Evolutionary conservation across 2,888 invertebrate species (phyloP).

Genomic region (Sinopyrophorus schimmeli): DNA sequence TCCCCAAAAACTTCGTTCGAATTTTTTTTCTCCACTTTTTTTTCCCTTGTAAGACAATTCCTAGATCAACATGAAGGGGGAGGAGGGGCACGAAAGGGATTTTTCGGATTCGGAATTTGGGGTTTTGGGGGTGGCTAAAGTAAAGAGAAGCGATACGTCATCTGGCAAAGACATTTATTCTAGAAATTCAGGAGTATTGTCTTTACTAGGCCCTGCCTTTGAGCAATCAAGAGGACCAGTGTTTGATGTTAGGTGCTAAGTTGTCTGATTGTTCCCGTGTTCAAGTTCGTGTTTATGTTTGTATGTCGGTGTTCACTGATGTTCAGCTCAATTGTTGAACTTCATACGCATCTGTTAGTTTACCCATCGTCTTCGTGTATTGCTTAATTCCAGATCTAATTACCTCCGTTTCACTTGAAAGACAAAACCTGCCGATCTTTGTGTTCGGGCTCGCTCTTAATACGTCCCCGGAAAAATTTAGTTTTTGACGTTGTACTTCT

Average conservation of each 20-base stretch:
- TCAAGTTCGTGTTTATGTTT: slow-evolving; percentile 47
- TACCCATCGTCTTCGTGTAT: slow-evolving; percentile 36
- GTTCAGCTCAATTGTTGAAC: slow-evolving; percentile 50
- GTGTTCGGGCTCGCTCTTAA: neutral
- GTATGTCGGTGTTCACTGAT: slow-evolving; percentile 46
- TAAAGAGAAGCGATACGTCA: slow-evolving; percentile 20
- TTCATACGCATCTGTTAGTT: slow-evolving; percentile 40
- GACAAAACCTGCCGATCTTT: too few species aligned
- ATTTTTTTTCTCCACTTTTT: too few species aligned
- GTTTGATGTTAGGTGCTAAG: slow-evolving; percentile 47
- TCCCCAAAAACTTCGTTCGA: too few species aligned
- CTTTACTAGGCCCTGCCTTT: slow-evolving; percentile 41
- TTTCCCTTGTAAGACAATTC: too few species aligned
- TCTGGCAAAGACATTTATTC: slow-evolving; percentile 28
- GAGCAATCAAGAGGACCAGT: slow-evolving; percentile 46
- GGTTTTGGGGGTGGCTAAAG: too few species aligned
- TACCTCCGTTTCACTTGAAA: slow-evolving; percentile 31
- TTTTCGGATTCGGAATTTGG: too few species aligned
- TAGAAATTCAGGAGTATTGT: slow-evolving; percentile 33
- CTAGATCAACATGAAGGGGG: too few species aligned
- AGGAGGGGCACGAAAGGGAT: too few species aligned
- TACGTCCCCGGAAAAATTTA: slow-evolving; percentile 1
- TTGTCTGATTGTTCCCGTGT: slow-evolving; percentile 45
- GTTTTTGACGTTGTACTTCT: too few species aligned
- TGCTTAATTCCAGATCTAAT: slow-evolving; percentile 38